Percentiles rank a stretch among this genome's conserved stretches.
Evolutionary conservation across 1,140 invertebrate genomes (phyloP).

Genomic region (Drosophila pandora): DNA sequence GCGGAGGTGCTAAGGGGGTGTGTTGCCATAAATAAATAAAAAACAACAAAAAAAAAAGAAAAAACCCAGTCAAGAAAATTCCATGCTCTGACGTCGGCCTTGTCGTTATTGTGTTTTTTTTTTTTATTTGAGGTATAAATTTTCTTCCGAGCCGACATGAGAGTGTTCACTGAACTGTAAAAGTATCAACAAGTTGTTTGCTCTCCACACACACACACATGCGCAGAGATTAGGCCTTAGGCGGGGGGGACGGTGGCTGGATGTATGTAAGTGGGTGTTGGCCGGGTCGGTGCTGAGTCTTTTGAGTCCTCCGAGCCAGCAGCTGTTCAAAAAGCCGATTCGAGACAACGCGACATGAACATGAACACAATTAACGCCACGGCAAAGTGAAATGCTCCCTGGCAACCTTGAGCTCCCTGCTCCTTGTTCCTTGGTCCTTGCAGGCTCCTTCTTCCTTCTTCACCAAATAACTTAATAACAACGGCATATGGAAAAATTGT

Average conservation of each 20-base stretch:
- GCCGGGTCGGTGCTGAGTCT: conserved; percentile 13
- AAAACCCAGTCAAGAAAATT: conserved; percentile 61
- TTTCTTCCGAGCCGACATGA: conserved; percentile 36
- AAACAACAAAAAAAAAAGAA: conserved; percentile 52
- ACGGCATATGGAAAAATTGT: conserved; percentile 73
- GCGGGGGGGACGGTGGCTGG: conserved; percentile 7
- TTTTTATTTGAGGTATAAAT: conserved; percentile 2
- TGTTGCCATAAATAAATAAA: conserved; percentile 56
- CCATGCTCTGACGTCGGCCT: conserved; percentile 62
- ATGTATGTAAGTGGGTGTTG: conserved; percentile 15
- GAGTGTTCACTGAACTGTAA: conserved; percentile 78
- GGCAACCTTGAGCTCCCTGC: conserved; percentile 40
- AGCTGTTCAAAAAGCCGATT: conserved; percentile 58
- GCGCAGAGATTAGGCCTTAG: conserved; percentile 22
- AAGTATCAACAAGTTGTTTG: conserved; percentile 82
- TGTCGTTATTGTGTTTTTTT: conserved; percentile 10
- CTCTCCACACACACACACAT: conserved; percentile 56
- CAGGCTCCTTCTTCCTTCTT: conserved; percentile 1
- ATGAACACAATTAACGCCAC: conserved; percentile 70
- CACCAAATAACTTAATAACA: conserved; percentile 75
- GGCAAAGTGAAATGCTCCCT: conserved; percentile 41
- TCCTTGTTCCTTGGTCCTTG: conserved; percentile 4
- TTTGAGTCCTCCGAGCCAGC: conserved; percentile 29
- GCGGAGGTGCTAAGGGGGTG: not conserved
- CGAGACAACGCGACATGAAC: conserved; percentile 39